Evolutionary conservation across 2,888 invertebrate species (phyloP).

Genomic region (Boloria euphrosyne): DNA sequence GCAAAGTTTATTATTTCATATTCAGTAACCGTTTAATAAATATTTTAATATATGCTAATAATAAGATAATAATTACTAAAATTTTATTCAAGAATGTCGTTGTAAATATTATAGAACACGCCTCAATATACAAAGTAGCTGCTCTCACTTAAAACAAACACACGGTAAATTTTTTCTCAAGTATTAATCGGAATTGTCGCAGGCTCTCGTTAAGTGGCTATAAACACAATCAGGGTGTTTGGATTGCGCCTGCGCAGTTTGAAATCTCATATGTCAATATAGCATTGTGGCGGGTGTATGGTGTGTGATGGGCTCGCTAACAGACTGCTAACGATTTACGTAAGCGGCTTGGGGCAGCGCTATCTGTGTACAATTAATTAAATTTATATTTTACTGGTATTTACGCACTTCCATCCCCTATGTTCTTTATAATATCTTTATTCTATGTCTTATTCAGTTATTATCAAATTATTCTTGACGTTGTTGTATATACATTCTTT

Average conservation of each 20-base stretch:
- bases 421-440: not conserved
- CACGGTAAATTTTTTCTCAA: slow-evolving; percentile 68
- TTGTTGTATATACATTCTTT: too few species aligned
- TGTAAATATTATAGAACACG: slow-evolving; percentile 45
- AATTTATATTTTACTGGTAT: not conserved
- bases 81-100: not conserved
- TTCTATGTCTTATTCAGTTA: not conserved
- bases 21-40: not conserved
- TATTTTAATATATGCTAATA: not conserved
- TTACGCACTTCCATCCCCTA: not conserved
- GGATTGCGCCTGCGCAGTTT: slow-evolving; percentile 69
- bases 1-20: not conserved
- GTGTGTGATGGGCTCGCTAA: slow-evolving; percentile 64
- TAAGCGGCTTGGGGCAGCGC: slow-evolving; percentile 48
- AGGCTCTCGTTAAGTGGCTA: slow-evolving; percentile 77
- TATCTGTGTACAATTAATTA: not conserved
- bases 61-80: not conserved
- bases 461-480: too few species aligned
- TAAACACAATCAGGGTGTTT: slow-evolving; percentile 80
- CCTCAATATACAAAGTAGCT: slow-evolving; percentile 72
- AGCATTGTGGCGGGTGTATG: slow-evolving; percentile 61
- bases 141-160: slow-evolving; percentile 71
- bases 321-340: slow-evolving; percentile 69
- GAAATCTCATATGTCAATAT: slow-evolving; percentile 67
- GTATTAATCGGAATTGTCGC: slow-evolving; percentile 79